Evolutionary conservation across 1,140 invertebrate genomes (phyloP), one percentile per base, ranked within the genome.

Genomic region (Drosophila ananassae): DNA sequence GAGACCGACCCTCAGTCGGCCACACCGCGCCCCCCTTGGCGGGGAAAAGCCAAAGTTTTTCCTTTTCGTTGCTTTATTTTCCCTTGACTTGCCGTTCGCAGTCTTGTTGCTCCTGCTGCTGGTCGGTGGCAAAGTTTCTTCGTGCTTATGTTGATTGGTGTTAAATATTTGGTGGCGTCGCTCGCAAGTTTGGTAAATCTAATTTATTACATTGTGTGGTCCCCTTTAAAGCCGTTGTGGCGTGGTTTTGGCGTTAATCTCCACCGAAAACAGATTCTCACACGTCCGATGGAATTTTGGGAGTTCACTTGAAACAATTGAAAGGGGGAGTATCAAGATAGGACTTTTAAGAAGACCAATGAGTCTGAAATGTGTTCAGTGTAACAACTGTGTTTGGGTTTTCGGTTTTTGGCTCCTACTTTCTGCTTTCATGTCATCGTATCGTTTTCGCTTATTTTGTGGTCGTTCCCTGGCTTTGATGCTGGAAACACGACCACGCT

Each of bases 101-200:
- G 47, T 46, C 30, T 62, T 44, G 54, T 52, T 73, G 60, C 37
- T 48, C 9, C 56, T 56, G 30, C 21, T 59, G 39, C 25, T 24
- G 22, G 50, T 25, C 13, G 34, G 25, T 63, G 13, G 21, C 17
- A 54, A 47, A 77, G 54, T 54, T 74, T 34, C 25, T 34, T 41
- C 57, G 55, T 58, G 48, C 58, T 73, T 64, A 81, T 77, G 83
- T 75, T 85, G 82, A 87, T 85, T 85, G 81, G 74, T 85, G 83
- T 82, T 87, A 85, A 82, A 87, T 87, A 85, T 85, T 85, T 87
- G 82, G 81, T 64, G 82, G 74, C 61, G 51, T 67, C 67, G 67
- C 63, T 77, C 63, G 77, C 69, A 75, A 85, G 60, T 84, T 85
- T 61, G 44, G 41, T 78, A 85, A 85, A 85, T 85, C 81, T 85